Evolutionary conservation across 2,888 invertebrate species (phyloP), one percentile per base, ranked within the genome.

Genomic region (Andrena dorsata): DNA sequence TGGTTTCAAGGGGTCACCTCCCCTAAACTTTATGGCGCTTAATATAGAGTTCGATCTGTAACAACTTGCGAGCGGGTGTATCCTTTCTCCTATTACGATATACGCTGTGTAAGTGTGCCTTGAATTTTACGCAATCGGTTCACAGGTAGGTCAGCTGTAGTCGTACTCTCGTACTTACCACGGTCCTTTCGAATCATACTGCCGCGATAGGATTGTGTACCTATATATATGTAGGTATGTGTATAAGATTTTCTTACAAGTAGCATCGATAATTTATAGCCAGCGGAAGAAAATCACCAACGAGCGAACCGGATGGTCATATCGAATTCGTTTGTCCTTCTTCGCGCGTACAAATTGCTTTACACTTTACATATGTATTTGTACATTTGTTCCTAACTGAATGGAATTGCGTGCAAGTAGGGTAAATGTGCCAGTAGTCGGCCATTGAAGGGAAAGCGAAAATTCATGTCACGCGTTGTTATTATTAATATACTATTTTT

Each of bases 41-140:
- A 5, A 68, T 35, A 28, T 30, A 60, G 47, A 68, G 63, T 47
- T 64, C 16, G 20, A 30, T 10, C 30, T 49, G 26, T 30, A 64
- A 51, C 49, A 47, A 16, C 47, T 68, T 56, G 63, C 64, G 53
- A n/a, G 53, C 16, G 51, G 76, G 65, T 60, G 68, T 82, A 72
- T 76, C 82, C 81, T 81, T 81, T 82, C 82, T 76, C 81, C 63
- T 56, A 71, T 64, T 80, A 76, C 82, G 64, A 69, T 73, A 53
- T 53, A 72, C 76, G 65, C 64, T 76, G 80, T 76, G 80, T 73
- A 76, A 76, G 63, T 28, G 69, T 63, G 69, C 56, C 76, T 76
- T 64, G 76, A 70, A 83, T 73, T 81, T 83, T 83, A 76, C 82
- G 81, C 81, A 76, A 83, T 53, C 63, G 26, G 26, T 74, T 61